Base-by-base conservation (phyloP, 2,113 vertebrate genomes). In the Prionailurus bengalensis region DNA sequence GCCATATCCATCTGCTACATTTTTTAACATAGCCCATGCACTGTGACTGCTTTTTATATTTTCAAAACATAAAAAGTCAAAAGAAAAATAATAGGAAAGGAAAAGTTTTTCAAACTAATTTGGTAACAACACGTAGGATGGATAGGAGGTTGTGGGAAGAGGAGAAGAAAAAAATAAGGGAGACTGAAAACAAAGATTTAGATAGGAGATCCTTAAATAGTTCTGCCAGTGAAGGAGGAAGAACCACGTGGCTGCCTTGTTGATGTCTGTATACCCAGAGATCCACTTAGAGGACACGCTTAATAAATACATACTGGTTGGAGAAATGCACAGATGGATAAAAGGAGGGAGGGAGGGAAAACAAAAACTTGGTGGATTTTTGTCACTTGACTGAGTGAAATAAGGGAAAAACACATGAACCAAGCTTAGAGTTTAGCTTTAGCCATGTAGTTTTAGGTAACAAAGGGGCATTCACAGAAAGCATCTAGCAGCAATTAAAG, bases 61-160 rank as follows among this genome's bases (percentile, higher is more conserved):
- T 97, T 88, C 48, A 76, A 95, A 31, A 65, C 29, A 29, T 65
- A 29, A 65, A 90, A 97, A 94, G n/a, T 81, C 42, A 88, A 90
- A 93, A 66, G 39, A 66, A 90, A 6, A 92, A 36, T 36, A 85
- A 53, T 45, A 45, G 45, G 45, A 45, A 45, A 45, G 8, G 45
- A 45, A 45, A 80, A 94, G 16, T 70, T 83, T 92, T 76, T 12
- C 53, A 33, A 71, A 90, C 9, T 79, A 48, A 58, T 71, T 82
- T 91, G 36, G 19, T 58, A 88, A 87, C 36, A 70, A 17, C 8
- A 13, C 53, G 23, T 68, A 94, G 17, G 31, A 58, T 85, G 53
- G 36, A 71, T 71, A 33, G 36, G 81, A 91, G 11, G 19, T 33
- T 68, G 14, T 87, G 4, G 17, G 6, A 73, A 79, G n/a, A 79